Evolutionary conservation across 2,797 vertebrate genomes (phyloP).

Genomic region (Aphelocoma californica): DNA sequence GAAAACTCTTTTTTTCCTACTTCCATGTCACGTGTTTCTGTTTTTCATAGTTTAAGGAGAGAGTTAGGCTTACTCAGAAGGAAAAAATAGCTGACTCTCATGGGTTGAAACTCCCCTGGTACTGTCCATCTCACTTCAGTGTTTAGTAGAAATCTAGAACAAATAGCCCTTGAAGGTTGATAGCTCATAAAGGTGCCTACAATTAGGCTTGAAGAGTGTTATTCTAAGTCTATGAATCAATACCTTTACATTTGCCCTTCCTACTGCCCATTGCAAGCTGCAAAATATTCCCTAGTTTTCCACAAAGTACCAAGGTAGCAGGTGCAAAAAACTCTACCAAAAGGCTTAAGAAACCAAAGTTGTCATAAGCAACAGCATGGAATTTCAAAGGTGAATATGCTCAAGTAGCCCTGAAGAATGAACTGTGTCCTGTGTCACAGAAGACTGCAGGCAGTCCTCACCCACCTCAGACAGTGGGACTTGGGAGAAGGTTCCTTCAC

Average conservation of each 20-base stretch:
- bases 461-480: not conserved
- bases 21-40: not conserved
- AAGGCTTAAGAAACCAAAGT: not conserved
- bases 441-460: not conserved
- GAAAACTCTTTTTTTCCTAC: not conserved
- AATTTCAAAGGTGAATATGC: not conserved
- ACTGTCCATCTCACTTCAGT: not conserved
- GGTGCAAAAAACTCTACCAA: not conserved
- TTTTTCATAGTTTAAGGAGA: not conserved
- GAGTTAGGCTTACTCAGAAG: not conserved
- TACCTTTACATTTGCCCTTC: not conserved
- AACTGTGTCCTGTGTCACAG: not conserved
- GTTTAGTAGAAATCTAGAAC: not conserved
- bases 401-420: not conserved
- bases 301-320: not conserved
- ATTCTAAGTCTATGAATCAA: not conserved
- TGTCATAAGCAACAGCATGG: not conserved
- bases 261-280: not conserved
- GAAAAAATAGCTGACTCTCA: not conserved
- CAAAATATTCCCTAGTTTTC: not conserved
- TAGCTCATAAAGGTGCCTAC: not conserved
- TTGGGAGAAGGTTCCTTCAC: not conserved
- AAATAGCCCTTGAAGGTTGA: not conserved
- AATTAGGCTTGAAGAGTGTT: not conserved
- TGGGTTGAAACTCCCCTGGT: not conserved